Evolutionary conservation across 2,888 invertebrate species (phyloP).

Genomic region (Cryptus armator): DNA sequence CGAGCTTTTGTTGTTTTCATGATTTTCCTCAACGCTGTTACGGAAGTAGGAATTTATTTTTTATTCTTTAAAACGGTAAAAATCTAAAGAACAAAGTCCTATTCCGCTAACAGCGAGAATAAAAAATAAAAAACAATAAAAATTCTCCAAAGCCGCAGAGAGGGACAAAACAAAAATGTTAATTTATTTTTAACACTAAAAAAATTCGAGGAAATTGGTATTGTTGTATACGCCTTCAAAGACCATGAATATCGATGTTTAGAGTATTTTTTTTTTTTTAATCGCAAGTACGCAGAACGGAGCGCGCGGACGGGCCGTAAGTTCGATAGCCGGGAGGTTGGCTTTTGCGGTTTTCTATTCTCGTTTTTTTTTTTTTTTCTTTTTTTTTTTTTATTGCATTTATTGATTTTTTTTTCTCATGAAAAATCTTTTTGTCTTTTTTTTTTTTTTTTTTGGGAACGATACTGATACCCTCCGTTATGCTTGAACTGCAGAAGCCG

Average conservation of each 20-base stretch:
- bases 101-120: too few relatives aligned
- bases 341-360: constrained; percentile 69
- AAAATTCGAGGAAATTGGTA: not conserved
- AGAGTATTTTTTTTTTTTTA: constrained; percentile 4
- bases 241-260: constrained; percentile 71
- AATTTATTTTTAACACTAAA: too few relatives aligned
- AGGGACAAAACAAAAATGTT: not conserved
- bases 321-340: constrained; percentile 71
- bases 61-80: too few relatives aligned
- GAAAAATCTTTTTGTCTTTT: constrained; percentile 66
- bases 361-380: constrained; percentile 59
- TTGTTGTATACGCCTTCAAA: constrained; percentile 3
- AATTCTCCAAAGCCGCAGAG: too few relatives aligned
- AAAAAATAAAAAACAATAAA: too few relatives aligned
- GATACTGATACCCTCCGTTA: constrained; percentile 93
- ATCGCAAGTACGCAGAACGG: constrained; percentile 57
- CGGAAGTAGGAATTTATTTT: too few relatives aligned
- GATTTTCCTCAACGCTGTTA: too few relatives aligned
- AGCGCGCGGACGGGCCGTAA: constrained; percentile 71
- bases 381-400: constrained; percentile 48
- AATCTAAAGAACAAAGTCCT: too few relatives aligned
- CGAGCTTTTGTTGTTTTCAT: too few relatives aligned
- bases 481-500: constrained; percentile 96
- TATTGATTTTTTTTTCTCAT: constrained; percentile 65
- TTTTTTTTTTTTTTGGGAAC: constrained; percentile 79